These are phyloP conservation scores for Pristionchus arcanus DNA, from an alignment of 2,888 invertebrate species.

Conservation along the genomic window DNA sequence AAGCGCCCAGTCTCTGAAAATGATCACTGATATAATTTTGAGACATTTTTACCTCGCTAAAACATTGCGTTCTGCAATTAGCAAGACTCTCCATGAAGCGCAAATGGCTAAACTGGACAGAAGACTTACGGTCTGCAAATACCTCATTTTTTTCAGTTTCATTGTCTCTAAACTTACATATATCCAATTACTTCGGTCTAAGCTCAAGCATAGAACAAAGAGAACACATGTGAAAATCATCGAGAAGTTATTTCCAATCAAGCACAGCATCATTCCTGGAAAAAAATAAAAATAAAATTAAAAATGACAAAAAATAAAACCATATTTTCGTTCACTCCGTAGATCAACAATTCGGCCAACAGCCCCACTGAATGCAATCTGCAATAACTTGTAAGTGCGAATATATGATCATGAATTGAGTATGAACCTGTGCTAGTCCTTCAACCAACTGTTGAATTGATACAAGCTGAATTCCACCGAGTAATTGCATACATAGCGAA, in stretches of 20 bases:
- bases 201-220: slow-evolving; percentile 55
- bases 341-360: slow-evolving; percentile 18
- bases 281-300: not conserved
- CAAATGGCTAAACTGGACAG: slow-evolving; percentile 65
- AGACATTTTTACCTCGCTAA: slow-evolving; percentile 60
- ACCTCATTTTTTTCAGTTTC: not conserved
- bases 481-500: slow-evolving; percentile 66
- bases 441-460: slow-evolving; percentile 69
- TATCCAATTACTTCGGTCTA: not conserved
- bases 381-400: slow-evolving; percentile 1
- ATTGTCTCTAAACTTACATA: slow-evolving; percentile 19
- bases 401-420: not conserved
- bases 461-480: slow-evolving; percentile 70
- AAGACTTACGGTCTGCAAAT: slow-evolving; percentile 59
- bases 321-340: slow-evolving; percentile 51
- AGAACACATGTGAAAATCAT: slow-evolving; percentile 61
- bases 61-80: slow-evolving; percentile 72
- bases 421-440: slow-evolving; percentile 63
- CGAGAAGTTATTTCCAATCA: slow-evolving; percentile 65
- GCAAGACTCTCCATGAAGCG: slow-evolving; percentile 64
- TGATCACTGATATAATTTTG: not conserved
- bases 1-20: slow-evolving; percentile 65
- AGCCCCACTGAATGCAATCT: slow-evolving; percentile 49
- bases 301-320: not conserved
- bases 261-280: slow-evolving; percentile 54